These are phyloP conservation scores for Trachemys scripta DNA, from an alignment of 2,113 vertebrate species.

Conservation along the genomic window DNA sequence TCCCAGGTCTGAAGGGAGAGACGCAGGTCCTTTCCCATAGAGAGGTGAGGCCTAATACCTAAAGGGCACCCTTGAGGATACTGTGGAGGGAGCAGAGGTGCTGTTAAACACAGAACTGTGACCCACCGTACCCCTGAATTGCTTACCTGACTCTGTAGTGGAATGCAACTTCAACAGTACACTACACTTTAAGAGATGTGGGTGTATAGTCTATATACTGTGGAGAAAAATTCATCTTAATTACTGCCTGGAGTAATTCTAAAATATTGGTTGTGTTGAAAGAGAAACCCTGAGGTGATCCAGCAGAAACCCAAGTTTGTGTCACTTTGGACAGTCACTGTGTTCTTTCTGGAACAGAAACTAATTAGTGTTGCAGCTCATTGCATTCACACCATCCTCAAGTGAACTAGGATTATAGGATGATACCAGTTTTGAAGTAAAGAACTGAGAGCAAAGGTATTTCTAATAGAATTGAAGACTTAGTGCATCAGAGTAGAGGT, in stretches of 20 bases:
- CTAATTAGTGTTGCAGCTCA: neutral
- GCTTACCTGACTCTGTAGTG: neutral
- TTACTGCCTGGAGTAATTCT: constrained; percentile 18
- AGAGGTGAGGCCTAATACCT: no score
- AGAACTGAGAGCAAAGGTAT: neutral
- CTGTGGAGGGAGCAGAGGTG: no score
- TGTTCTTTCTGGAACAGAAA: neutral
- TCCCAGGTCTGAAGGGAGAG: no score
- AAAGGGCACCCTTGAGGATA: no score
- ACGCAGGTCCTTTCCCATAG: no score
- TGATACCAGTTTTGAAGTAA: neutral
- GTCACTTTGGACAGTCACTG: neutral
- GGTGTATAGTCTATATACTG: neutral
- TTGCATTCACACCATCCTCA: neutral
- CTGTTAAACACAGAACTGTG: no score
- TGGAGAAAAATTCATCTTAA: neutral
- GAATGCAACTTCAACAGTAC: neutral
- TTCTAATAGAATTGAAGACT: constrained; percentile 20
- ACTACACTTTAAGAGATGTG: neutral
- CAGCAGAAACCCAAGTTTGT: no score
- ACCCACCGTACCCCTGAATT: neutral
- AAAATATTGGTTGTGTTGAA: neutral
- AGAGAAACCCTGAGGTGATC: neutral
- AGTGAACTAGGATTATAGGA: neutral
- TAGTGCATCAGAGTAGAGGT: neutral